Conservation (phyloP, 2,797 vertebrate species). For the Lacerta agilis region DNA sequence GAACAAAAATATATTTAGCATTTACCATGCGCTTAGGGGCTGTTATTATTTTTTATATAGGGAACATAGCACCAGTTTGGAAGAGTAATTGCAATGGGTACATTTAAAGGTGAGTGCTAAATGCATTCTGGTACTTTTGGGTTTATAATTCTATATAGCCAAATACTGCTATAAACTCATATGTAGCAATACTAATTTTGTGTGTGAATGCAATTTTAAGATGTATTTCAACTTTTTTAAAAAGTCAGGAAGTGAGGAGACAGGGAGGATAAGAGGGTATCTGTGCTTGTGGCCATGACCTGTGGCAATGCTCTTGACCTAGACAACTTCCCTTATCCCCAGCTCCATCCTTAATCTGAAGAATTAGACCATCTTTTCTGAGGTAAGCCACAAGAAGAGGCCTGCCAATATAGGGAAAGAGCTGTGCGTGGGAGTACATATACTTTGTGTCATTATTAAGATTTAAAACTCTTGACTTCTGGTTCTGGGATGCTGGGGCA, state of each 20-base stretch:
- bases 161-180: neutral
- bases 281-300: no score
- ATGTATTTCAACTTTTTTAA: neutral
- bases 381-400: neutral
- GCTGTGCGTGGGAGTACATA: neutral
- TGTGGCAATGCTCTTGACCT: neutral
- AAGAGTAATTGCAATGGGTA: neutral
- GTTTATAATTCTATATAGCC: neutral
- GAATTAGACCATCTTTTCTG: neutral
- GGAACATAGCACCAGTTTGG: neutral
- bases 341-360: neutral
- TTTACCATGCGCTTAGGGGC: neutral
- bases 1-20: neutral
- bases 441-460: neutral
- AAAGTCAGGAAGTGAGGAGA: neutral
- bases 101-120: neutral
- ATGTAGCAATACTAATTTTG: neutral
- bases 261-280: neutral
- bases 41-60: neutral
- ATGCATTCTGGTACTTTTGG: neutral
- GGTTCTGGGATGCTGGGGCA: neutral
- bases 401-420: neutral
- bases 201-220: neutral
- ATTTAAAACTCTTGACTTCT: neutral
- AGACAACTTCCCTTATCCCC: neutral